These are phyloP conservation scores for Hydrolagus affinis DNA, from an alignment of 2,113 vertebrate genomes.

Conservation along the genomic window DNA sequence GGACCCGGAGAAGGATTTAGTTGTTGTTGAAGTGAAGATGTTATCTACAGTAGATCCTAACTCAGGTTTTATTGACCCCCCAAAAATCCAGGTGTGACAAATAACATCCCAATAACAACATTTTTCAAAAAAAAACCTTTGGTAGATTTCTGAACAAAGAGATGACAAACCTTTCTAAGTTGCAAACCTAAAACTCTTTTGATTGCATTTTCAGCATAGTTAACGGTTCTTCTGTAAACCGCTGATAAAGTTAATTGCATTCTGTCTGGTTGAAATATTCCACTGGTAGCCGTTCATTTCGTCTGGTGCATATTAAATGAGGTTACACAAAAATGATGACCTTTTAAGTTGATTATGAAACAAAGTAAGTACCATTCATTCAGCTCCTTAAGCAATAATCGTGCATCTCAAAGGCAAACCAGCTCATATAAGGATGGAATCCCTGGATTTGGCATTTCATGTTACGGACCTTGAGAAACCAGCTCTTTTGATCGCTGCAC, in stretches of 20 bases:
- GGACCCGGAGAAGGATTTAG: too few relatives aligned
- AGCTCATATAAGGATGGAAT: background rate
- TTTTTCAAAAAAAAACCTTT: too few relatives aligned
- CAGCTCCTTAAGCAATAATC: background rate
- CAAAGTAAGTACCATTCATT: background rate
- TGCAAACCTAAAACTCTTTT: slow-evolving; percentile 8
- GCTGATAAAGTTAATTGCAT: background rate
- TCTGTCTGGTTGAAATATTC: background rate
- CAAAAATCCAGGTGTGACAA: too few relatives aligned
- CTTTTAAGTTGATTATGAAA: slow-evolving; percentile 17
- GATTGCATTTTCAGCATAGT: background rate
- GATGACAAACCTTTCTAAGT: too few relatives aligned
- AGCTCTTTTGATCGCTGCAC: background rate
- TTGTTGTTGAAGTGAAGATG: too few relatives aligned
- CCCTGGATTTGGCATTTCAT: background rate
- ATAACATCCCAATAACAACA: too few relatives aligned
- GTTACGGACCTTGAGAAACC: background rate
- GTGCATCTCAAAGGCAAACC: background rate
- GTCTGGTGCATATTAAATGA: slow-evolving; percentile 20
- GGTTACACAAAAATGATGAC: background rate
- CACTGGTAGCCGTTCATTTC: background rate
- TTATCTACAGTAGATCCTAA: too few relatives aligned
- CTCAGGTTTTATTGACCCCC: too few relatives aligned
- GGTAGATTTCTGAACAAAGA: too few relatives aligned
- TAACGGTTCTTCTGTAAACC: background rate